phyloP scores from a whole-genome alignment of 2,113 vertebrate genomes.

The Eudyptes chrysolophus region DNA sequence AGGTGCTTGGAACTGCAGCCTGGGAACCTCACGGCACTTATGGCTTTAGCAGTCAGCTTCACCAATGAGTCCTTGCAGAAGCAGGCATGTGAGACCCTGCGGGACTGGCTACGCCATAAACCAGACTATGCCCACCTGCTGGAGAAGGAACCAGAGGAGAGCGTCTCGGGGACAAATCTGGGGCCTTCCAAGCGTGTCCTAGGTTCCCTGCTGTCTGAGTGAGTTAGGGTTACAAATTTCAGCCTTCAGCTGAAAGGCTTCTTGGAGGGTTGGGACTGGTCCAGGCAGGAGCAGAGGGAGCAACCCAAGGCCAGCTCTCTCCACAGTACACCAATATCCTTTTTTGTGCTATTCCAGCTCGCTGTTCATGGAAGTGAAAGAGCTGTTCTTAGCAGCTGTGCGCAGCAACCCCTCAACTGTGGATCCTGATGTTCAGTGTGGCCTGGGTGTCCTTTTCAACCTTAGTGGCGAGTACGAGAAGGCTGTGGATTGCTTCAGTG shows the following conservation, averaged over 20 bases:
- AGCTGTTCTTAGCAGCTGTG: constrained; percentile 90
- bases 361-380: constrained; percentile 90
- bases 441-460: constrained; percentile 96
- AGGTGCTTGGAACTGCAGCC: constrained; percentile 96
- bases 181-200: constrained; percentile 83
- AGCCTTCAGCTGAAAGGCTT: neutral
- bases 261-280: neutral
- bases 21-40: constrained; percentile 91
- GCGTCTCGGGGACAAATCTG: constrained; percentile 20
- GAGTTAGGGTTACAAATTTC: constrained; percentile 64
- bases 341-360: constrained; percentile 74
- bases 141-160: constrained; percentile 56
- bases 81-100: constrained; percentile 93
- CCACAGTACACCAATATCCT: neutral
- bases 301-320: neutral
- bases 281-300: neutral
- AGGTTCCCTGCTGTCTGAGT: constrained; percentile 92
- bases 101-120: constrained; percentile 92
- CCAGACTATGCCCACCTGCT: constrained; percentile 85
- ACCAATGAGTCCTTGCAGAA: constrained; percentile 97
- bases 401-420: constrained; percentile 83
- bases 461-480: constrained; percentile 97
- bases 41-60: constrained; percentile 97
- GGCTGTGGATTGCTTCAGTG: constrained; percentile 95
- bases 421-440: constrained; percentile 96